These are phyloP conservation scores for Aegithalos caudatus DNA, from an alignment of 2,113 vertebrate genomes.

Conservation along the genomic window DNA sequence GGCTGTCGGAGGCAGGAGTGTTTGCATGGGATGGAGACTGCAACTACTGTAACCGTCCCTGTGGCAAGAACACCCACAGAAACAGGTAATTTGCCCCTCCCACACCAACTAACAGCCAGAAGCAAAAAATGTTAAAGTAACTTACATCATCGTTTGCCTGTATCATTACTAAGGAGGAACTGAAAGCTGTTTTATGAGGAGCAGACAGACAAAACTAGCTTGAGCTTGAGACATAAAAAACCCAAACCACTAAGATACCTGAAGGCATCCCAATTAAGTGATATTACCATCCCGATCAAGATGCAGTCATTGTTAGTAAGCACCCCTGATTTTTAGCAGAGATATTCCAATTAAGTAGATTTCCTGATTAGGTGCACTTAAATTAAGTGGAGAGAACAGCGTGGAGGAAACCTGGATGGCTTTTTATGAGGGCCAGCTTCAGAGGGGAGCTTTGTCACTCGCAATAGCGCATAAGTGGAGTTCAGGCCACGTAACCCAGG, in stretches of 20 bases:
- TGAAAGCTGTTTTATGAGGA: slow-evolving; percentile 65
- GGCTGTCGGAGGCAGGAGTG: neutral
- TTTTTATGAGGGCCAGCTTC: neutral
- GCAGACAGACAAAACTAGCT: slow-evolving; percentile 64
- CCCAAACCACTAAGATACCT: slow-evolving; percentile 59
- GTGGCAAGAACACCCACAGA: slow-evolving; percentile 64
- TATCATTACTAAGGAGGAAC: slow-evolving; percentile 64
- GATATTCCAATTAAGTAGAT: slow-evolving; percentile 64
- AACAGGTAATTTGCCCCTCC: slow-evolving; percentile 63
- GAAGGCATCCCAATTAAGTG: slow-evolving; percentile 69
- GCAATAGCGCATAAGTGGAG: fast-evolving
- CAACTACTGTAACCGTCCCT: neutral
- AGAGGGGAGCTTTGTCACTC: neutral
- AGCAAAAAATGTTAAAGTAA: slow-evolving; percentile 58
- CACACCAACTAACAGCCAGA: slow-evolving; percentile 58
- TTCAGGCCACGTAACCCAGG: fast-evolving
- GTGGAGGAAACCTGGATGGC: neutral
- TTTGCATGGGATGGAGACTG: neutral
- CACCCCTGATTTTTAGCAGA: slow-evolving; percentile 38
- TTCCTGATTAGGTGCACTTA: slow-evolving; percentile 39
- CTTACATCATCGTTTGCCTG: slow-evolving; percentile 62
- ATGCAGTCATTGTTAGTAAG: slow-evolving; percentile 68
- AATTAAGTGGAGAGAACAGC: neutral
- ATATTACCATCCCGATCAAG: slow-evolving; percentile 66
- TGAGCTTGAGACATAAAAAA: slow-evolving; percentile 58